A percentile compares a stretch with the other conserved stretches of the same genome.
These are phyloP conservation scores for Umimayanthus kanabou DNA, from an alignment of 92 coral and sea anemone species.

Conservation along the genomic window DNA sequence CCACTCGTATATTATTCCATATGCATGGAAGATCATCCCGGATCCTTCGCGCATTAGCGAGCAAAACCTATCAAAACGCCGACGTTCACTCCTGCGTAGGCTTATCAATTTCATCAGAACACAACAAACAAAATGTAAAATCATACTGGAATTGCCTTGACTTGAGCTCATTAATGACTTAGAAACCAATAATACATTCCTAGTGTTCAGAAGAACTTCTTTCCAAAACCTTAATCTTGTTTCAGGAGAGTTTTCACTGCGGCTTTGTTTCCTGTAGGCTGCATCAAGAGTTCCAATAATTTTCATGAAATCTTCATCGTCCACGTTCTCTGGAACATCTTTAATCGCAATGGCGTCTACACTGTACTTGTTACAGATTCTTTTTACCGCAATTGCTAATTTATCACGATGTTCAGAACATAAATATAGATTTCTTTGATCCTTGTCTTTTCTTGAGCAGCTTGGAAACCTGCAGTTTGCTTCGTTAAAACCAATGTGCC, in stretches of 20 bases:
- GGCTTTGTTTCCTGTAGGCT: constrained; percentile 25
- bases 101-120: background rate
- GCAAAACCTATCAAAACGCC: background rate
- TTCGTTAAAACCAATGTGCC: background rate
- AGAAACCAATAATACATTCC: constrained; percentile 1
- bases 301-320: background rate
- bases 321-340: background rate
- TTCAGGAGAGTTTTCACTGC: background rate
- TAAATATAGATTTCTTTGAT: background rate
- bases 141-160: background rate
- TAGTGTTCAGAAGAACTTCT: constrained; percentile 26
- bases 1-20: constrained; percentile 22
- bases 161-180: background rate
- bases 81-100: background rate
- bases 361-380: background rate
- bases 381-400: background rate
- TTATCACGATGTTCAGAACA: constrained; percentile 2
- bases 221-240: constrained; percentile 9
- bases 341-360: background rate
- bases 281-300: constrained; percentile 4
- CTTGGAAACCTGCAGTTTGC: constrained; percentile 11
- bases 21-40: constrained; percentile 10
- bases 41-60: constrained; percentile 15
- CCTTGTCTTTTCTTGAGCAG: background rate
- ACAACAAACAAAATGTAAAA: background rate